Percentiles rank a stretch among this genome's conserved stretches.
These are phyloP conservation scores for Caenorhabditis doughertyi DNA, from an alignment of 2,888 invertebrate genomes.

Conservation along the genomic window DNA sequence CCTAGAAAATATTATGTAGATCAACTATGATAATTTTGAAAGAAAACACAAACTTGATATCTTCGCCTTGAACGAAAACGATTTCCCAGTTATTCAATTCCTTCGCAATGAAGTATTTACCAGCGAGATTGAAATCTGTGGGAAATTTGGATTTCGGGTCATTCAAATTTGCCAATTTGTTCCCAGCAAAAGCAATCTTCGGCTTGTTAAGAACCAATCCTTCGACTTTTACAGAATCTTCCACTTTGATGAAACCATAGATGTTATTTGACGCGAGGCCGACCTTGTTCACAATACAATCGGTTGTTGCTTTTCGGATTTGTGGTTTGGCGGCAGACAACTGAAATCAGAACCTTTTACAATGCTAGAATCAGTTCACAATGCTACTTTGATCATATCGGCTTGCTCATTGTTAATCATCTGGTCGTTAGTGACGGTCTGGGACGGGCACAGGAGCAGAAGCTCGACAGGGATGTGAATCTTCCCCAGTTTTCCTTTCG, in stretches of 20 bases:
- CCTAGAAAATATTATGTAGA: background rate
- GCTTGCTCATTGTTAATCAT: constrained; percentile 58
- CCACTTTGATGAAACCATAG: constrained; percentile 42
- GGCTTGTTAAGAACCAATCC: constrained; percentile 47
- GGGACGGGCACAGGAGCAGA: constrained; percentile 31
- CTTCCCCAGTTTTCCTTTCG: constrained; percentile 34
- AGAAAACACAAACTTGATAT: constrained; percentile 20
- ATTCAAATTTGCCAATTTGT: constrained; percentile 8
- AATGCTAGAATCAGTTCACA: background rate
- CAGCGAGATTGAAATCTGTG: constrained; percentile 38
- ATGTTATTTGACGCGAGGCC: constrained; percentile 44
- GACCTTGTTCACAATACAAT: constrained; percentile 30
- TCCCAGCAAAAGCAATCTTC: constrained; percentile 13
- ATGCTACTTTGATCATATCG: constrained; percentile 48
- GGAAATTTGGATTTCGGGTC: constrained; percentile 33
- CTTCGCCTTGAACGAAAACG: constrained; percentile 34
- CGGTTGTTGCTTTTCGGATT: constrained; percentile 20
- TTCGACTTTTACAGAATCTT: constrained; percentile 22
- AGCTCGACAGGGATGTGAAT: constrained; percentile 36
- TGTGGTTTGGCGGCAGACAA: constrained; percentile 48
- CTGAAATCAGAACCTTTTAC: constrained; percentile 4
- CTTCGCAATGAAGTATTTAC: constrained; percentile 38
- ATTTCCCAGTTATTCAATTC: constrained; percentile 37
- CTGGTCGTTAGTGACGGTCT: constrained; percentile 49
- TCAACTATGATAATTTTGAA: background rate